phyloP scores from a whole-genome alignment of 2,888 invertebrate genomes.

The Athetis lepigone region DNA sequence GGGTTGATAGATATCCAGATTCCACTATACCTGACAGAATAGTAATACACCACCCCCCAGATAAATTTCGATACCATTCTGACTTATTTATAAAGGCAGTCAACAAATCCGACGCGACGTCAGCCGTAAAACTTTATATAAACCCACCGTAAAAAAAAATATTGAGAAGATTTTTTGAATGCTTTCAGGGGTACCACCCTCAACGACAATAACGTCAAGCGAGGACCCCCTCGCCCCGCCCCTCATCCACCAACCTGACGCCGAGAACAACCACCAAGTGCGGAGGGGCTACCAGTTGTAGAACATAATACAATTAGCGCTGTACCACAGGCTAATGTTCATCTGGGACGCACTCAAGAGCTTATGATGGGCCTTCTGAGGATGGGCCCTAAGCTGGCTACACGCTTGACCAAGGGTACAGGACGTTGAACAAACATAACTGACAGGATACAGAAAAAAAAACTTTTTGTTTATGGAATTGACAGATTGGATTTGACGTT shows the following conservation, averaged over 20 bases:
- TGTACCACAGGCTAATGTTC: slow-evolving; percentile 67
- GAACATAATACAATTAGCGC: slow-evolving; percentile 74
- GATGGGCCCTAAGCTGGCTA: slow-evolving; percentile 63
- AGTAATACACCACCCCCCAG: no score
- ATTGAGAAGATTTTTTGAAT: background rate
- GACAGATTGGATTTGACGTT: slow-evolving; percentile 54
- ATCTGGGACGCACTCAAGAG: slow-evolving; percentile 69
- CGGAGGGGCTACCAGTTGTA: slow-evolving; percentile 83
- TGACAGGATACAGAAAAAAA: slow-evolving; percentile 22
- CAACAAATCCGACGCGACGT: no score
- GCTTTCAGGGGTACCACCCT: slow-evolving; percentile 78
- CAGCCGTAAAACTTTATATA: background rate
- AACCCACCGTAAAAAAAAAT: no score
- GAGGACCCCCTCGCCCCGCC: slow-evolving; percentile 85
- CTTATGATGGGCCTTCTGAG: slow-evolving; percentile 67
- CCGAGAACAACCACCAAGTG: slow-evolving; percentile 72
- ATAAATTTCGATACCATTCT: no score
- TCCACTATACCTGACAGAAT: no score
- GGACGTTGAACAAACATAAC: slow-evolving; percentile 26
- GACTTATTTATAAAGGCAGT: no score
- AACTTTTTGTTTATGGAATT: slow-evolving; percentile 48
- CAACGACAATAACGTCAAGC: slow-evolving; percentile 82
- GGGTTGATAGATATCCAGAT: no score
- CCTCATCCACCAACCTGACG: slow-evolving; percentile 77
- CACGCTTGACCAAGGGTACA: slow-evolving; percentile 54